Conservation (phyloP, 2,113 vertebrate species). For the Balaenoptera acutorostrata region DNA sequence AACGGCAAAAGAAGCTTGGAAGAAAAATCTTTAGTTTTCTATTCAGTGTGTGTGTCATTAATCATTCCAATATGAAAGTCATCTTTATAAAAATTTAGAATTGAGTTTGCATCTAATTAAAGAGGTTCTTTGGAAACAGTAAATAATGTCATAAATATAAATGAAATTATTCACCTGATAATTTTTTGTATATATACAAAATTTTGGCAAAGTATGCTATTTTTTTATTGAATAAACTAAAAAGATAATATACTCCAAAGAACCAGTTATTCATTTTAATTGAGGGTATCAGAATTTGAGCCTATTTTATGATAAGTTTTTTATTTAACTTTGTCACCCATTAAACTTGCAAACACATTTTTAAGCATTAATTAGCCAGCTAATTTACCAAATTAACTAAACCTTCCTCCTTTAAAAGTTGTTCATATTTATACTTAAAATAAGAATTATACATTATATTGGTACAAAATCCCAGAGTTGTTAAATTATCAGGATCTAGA, state of each 20-base stretch:
- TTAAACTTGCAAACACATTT: neutral
- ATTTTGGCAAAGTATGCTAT: neutral
- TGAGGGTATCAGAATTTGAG: neutral
- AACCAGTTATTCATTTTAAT: neutral
- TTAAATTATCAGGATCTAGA: neutral
- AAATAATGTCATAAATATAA: neutral
- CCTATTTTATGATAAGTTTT: neutral
- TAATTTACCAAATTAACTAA: neutral
- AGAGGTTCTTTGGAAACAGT: neutral
- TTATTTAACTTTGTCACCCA: neutral
- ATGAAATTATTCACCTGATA: slow-evolving; percentile 1
- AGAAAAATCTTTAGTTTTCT: neutral
- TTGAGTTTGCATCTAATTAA: neutral
- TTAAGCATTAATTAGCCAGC: neutral
- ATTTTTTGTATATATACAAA: neutral
- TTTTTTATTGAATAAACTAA: neutral
- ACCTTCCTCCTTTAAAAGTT: neutral
- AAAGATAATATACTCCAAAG: neutral
- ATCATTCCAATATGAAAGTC: neutral
- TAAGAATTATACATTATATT: neutral
- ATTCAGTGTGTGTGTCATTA: neutral
- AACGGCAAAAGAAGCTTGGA: neutral
- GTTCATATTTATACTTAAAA: neutral
- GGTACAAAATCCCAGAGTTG: neutral
- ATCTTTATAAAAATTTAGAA: neutral